Base-by-base conservation (phyloP, 2,113 vertebrate species). In the Sander vitreus region DNA sequence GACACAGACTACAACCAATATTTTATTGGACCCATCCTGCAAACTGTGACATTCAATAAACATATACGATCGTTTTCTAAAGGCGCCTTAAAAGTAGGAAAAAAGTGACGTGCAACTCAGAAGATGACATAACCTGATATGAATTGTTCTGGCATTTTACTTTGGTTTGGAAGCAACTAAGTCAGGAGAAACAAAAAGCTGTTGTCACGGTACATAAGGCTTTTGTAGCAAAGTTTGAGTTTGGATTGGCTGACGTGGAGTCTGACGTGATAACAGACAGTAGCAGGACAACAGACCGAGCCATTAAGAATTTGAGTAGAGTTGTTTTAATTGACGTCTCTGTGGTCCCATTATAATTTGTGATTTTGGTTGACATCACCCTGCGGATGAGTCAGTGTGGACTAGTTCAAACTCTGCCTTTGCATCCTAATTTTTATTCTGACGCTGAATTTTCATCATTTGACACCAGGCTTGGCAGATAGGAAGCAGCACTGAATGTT, bases 401-500 rank as follows among this genome's bases (percentile, higher is more conserved):
- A 63, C 21, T n/a, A 19, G 18, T 55, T 76, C 75, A 27, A 62
- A 33, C 67, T 59, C 70, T 60, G 62, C 54, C 45, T 27, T 18
- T 21, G 50, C 62, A 53, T 79, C 82, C 43, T 77, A 5, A 78
- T 78, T 67, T 73, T 50, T n/a, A 71, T 54, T 85, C 68, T 50
- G 1, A 85, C 30, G 3, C 69, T 74, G 79, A 77, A 80, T 83
- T 66, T 45, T 75, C 59, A 74, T 15, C 1, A 50, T 80, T 66
- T 80, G 55, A 23, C 76, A 57, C 19, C 30, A 48, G 57, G 60
- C 53, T 69, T 36, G 13, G 14, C 64, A 30, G 70, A 65, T 4
- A 60, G 57, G 53, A 78, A 30, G 50, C 58, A 53, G 47, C 36
- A 0, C 16, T 73, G 67, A 84, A 50, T 55, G 43, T 15, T 23